Percentiles rank a stretch among this genome's conserved stretches.
These are phyloP conservation scores for Galerucella pusilla DNA, from an alignment of 2,888 invertebrate species.

Conservation along the genomic window DNA sequence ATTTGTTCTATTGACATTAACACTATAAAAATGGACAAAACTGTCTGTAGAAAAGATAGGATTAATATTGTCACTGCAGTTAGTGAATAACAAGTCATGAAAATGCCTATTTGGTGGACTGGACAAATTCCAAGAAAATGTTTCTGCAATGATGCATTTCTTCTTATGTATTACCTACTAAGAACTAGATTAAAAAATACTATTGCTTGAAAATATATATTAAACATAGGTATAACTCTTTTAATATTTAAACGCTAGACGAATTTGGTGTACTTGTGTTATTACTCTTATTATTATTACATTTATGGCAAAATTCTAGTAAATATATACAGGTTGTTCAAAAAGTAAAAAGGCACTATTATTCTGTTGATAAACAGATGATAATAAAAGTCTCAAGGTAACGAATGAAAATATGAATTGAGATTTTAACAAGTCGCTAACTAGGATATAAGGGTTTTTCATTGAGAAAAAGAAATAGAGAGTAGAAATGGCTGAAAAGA, in stretches of 20 bases:
- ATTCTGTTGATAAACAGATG: background rate
- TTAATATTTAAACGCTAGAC: constrained; percentile 27
- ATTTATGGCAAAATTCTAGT: constrained; percentile 23
- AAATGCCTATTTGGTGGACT: too few species aligned
- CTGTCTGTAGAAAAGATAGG: too few species aligned
- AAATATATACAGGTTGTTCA: constrained; percentile 25
- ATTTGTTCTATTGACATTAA: too few species aligned
- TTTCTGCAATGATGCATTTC: background rate
- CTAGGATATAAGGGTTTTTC: background rate
- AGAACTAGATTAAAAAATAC: constrained; percentile 22
- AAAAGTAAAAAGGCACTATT: constrained; percentile 14
- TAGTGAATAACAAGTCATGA: too few species aligned
- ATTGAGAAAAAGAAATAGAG: too few species aligned
- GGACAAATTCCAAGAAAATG: background rate
- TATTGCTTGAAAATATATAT: constrained; percentile 38
- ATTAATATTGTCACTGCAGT: too few species aligned
- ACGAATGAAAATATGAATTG: background rate
- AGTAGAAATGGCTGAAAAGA: too few species aligned
- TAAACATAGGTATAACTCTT: constrained; percentile 10
- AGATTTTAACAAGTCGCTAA: background rate
- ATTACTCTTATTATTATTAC: constrained; percentile 9
- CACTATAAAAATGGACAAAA: too few species aligned
- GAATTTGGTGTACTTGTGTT: constrained; percentile 28
- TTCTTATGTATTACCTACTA: background rate
- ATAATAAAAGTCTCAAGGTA: background rate